A percentile compares a stretch with the other conserved stretches of the same genome.
Conservation (phyloP, 2,888 invertebrate genomes). For the Cataglyphis altisquamis region DNA sequence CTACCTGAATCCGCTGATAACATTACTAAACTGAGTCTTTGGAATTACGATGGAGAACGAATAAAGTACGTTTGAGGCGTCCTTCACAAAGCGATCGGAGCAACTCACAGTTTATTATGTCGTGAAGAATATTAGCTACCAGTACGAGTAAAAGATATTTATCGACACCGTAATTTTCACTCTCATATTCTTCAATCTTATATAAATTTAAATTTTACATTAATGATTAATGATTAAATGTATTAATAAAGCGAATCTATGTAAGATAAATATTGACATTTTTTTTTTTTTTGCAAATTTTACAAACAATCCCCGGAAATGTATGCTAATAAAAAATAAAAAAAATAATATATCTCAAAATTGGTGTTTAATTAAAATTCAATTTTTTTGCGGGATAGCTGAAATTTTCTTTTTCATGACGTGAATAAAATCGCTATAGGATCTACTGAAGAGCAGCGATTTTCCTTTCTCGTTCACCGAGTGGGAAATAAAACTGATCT, state of each 20-base stretch:
- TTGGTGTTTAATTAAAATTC: not conserved
- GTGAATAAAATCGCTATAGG: slow-evolving; percentile 7
- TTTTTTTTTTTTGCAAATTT: not conserved
- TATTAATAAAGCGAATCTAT: not conserved
- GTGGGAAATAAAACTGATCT: slow-evolving; percentile 6
- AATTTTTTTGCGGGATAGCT: not conserved
- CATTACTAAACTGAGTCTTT: slow-evolving; percentile 40
- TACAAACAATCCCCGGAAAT: not conserved
- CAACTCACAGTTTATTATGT: slow-evolving; percentile 30
- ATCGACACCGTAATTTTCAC: not conserved
- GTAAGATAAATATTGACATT: not conserved
- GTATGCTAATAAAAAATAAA: not conserved
- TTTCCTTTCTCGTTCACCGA: slow-evolving; percentile 29
- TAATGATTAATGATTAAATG: not conserved
- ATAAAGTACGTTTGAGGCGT: slow-evolving; percentile 23
- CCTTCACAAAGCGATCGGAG: slow-evolving; percentile 18
- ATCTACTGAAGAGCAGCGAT: not conserved
- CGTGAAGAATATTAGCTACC: not conserved
- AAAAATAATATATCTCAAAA: slow-evolving; percentile 4
- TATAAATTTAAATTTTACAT: not conserved
- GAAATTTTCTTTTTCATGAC: slow-evolving; percentile 1
- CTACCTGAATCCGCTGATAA: slow-evolving; percentile 36
- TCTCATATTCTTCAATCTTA: slow-evolving; percentile 3
- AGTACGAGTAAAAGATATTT: not conserved
- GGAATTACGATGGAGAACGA: slow-evolving; percentile 33